Conservation (phyloP, 2,888 invertebrate genomes). For the Zygogramma bicolorata region DNA sequence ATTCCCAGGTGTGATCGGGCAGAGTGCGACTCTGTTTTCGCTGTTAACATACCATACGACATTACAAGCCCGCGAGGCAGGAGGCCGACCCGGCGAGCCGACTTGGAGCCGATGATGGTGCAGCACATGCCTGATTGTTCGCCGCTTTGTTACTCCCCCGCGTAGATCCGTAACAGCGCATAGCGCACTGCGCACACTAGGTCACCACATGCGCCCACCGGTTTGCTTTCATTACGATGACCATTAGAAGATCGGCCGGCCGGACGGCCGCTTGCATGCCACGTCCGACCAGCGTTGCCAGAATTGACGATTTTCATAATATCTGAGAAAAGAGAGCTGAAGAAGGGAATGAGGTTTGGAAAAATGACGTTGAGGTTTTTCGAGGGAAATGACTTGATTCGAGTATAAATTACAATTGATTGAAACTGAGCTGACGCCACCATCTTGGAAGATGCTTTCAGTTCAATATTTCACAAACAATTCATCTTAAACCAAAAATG, state of each 20-base stretch:
- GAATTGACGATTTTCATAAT: too few species aligned
- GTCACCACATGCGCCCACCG: conserved; percentile 58
- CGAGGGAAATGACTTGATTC: too few species aligned
- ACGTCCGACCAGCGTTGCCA: too few species aligned
- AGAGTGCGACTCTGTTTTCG: conserved; percentile 22
- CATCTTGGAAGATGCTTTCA: too few species aligned
- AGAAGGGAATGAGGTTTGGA: too few species aligned
- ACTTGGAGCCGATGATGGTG: conserved; percentile 52
- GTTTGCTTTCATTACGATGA: conserved; percentile 45
- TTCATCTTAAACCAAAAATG: too few species aligned
- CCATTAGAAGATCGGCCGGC: conserved; percentile 37
- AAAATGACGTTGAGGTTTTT: too few species aligned
- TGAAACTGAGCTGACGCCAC: too few species aligned
- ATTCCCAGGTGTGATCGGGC: not conserved
- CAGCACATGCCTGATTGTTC: conserved; percentile 53
- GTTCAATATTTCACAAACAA: too few species aligned
- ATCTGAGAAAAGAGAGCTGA: too few species aligned
- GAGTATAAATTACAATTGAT: too few species aligned
- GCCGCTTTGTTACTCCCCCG: conserved; percentile 59
- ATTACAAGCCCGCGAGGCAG: conserved; percentile 50
- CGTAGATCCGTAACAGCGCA: conserved; percentile 59
- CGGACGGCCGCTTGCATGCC: too few species aligned
- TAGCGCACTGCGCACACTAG: conserved; percentile 60
- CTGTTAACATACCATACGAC: conserved; percentile 40
- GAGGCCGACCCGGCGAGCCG: conserved; percentile 53